Base-by-base conservation (phyloP, 2,888 invertebrate species). In the Muscina levida region DNA sequence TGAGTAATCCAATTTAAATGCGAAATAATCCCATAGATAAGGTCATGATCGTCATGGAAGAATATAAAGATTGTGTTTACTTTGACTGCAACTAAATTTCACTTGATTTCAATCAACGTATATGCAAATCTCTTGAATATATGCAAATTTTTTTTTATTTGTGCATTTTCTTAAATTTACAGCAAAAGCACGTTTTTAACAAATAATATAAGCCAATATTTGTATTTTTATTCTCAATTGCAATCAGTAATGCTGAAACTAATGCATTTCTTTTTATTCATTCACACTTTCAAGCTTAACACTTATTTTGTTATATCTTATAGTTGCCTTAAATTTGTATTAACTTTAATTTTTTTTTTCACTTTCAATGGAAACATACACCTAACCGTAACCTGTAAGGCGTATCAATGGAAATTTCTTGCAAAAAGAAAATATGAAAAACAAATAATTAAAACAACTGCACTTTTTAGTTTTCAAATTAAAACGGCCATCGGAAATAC, bases 191-290 rank as follows among this genome's bases (percentile, higher is more conserved):
- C 59, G 46, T 48, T 62, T 8, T 51, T 31, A 3, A 31, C 4
- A 31, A 31, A 31, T 31, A n/a, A n/a, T n/a, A n/a, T 31, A 31
- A 31, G 31, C 8, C 1, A 19, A 53, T 53, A 53, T 15, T 15
- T 13, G 24, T 53, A 11, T 24, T 53, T 24, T 57, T 1, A 0
- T 31, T 31, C 8, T 31, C 31, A 31, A 31, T 8, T n/a, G n/a
- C n/a, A n/a, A n/a, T n/a, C 46, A 39, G 57, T 22, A 26, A 26
- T 44, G 57, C 19, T 13, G 59, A 42, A 10, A 44, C 56, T 48
- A 59, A 59, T 59, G 5, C 13, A 62, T 19, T 72, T 62, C 10
- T 1, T 46, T 42, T 92, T 94, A 89, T 42, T 13, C 11, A 3
- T 26, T 19, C 39, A 8, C 31, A 31, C 8, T 59, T 26, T 44